Conservation (phyloP, 2,797 vertebrate species). For the Myripristis murdjan region DNA sequence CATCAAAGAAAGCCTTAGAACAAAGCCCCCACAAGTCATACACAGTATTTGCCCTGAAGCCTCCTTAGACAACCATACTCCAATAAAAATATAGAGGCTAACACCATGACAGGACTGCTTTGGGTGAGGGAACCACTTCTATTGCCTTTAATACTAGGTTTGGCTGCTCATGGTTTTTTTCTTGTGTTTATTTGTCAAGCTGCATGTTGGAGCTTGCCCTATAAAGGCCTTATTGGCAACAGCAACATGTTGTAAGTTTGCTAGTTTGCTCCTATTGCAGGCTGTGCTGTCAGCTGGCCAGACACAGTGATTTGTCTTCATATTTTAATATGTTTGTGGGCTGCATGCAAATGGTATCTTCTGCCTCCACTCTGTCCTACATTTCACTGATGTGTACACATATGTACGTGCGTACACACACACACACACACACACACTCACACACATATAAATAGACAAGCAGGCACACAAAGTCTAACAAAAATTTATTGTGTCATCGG, state of each 20-base stretch:
- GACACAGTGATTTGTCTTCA: conserved; percentile 84
- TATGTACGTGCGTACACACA: conserved; percentile 33
- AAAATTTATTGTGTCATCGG: conserved; percentile 79
- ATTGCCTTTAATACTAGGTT: conserved; percentile 80
- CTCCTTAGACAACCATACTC: conserved; percentile 60
- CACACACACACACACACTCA: conserved; percentile 16
- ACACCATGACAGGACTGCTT: conserved; percentile 63
- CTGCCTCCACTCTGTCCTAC: conserved; percentile 67
- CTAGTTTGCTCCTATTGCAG: conserved; percentile 64
- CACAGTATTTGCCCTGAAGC: conserved; percentile 60
- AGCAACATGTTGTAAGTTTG: conserved; percentile 72
- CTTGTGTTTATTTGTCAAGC: conserved; percentile 77
- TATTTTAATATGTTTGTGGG: conserved; percentile 84
- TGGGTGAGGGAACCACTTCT: conserved; percentile 71
- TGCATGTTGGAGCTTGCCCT: conserved; percentile 77
- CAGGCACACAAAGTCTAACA: conserved; percentile 39
- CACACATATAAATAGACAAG: conserved; percentile 4
- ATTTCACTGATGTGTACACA: too few species aligned
- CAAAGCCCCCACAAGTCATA: conserved; percentile 65
- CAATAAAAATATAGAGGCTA: conserved; percentile 52
- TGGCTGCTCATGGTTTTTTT: conserved; percentile 50
- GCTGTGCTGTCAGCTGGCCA: conserved; percentile 74
- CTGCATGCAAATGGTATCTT: conserved; percentile 79
- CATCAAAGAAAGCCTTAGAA: conserved; percentile 79
- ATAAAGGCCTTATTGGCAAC: conserved; percentile 66